Percentiles rank a stretch among this genome's conserved stretches.
Conservation (phyloP, 2,797 vertebrate species). For the Okamejei kenojei region DNA sequence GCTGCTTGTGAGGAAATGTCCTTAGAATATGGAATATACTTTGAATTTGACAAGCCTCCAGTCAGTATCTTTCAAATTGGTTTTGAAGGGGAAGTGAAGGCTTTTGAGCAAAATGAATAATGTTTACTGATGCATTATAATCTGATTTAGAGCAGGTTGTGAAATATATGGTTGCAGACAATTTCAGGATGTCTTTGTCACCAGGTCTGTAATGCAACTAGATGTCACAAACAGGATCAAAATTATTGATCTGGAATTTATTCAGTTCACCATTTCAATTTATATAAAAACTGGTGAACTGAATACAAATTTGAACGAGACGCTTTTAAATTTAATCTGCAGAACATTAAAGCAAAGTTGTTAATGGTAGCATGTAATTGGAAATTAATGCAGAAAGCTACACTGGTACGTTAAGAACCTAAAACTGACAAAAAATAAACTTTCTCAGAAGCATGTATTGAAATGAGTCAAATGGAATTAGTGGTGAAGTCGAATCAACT, state of each 20-base stretch:
- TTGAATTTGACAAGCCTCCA: neutral
- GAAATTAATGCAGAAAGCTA: constrained; percentile 10
- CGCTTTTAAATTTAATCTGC: neutral
- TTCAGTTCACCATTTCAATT: constrained; percentile 19
- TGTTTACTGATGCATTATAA: neutral
- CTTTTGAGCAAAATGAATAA: constrained; percentile 13
- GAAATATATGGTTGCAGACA: neutral
- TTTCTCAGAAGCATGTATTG: neutral
- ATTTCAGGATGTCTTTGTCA: constrained; percentile 6
- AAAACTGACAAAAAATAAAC: neutral
- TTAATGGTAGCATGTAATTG: neutral
- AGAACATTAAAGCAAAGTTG: neutral
- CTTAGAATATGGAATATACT: constrained; percentile 6
- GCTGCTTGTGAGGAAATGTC: neutral
- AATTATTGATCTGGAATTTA: constrained; percentile 12
- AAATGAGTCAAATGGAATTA: neutral
- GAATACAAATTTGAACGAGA: neutral
- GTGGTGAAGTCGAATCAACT: neutral
- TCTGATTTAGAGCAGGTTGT: neutral
- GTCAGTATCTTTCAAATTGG: neutral
- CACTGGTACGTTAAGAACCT: neutral
- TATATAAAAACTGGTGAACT: neutral
- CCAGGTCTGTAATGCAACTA: neutral
- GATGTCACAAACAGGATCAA: constrained; percentile 19
- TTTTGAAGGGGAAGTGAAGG: constrained; percentile 5